phyloP scores from a whole-genome alignment of 2,888 invertebrate genomes.

The Thera britannica region DNA sequence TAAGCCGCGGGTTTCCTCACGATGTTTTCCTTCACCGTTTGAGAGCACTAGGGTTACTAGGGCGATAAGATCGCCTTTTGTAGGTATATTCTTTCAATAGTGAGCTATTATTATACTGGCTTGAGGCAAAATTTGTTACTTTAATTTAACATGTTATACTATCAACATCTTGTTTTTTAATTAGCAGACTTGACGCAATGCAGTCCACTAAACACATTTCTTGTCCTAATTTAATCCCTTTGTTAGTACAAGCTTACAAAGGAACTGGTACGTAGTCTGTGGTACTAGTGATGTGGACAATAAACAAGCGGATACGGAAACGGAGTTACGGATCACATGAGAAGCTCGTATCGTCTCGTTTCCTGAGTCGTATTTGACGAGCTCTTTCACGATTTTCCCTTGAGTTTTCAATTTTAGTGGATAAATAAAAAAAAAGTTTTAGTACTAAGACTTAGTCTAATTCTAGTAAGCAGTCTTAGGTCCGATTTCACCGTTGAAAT shows the following conservation, averaged over 20 bases:
- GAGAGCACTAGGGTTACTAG: no score
- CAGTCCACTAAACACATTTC: slow-evolving; percentile 45
- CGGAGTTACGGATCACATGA: background rate
- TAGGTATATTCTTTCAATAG: no score
- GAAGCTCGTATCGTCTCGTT: slow-evolving; percentile 5
- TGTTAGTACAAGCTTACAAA: slow-evolving; percentile 48
- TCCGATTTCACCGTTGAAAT: no score
- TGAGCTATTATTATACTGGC: no score
- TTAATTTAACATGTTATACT: no score
- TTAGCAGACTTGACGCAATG: slow-evolving; percentile 38
- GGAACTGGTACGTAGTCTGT: slow-evolving; percentile 14
- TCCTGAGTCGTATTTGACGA: background rate
- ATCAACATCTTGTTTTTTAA: slow-evolving; percentile 34
- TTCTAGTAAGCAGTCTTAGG: no score
- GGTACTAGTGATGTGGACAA: slow-evolving; percentile 15
- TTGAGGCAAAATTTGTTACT: no score
- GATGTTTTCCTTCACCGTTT: no score
- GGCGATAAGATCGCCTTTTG: no score
- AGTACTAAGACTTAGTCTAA: no score
- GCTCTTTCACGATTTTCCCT: background rate
- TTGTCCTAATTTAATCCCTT: slow-evolving; percentile 72
- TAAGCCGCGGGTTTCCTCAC: no score
- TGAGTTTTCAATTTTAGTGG: background rate
- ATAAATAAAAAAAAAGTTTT: no score
- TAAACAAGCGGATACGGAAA: slow-evolving; percentile 16